phyloP scores from a whole-genome alignment of 2,888 invertebrate species.

The Macrophya annulata region DNA sequence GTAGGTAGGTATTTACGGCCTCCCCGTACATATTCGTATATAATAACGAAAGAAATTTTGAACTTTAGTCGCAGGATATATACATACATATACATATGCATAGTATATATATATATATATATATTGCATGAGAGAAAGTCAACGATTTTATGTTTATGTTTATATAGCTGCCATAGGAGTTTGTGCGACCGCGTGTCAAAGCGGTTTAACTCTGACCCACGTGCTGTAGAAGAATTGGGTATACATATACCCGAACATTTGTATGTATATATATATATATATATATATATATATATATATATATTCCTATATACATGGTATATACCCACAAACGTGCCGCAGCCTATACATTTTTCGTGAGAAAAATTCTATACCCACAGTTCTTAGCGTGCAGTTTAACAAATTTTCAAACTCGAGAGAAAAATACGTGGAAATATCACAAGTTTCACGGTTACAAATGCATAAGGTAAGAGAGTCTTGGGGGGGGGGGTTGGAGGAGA shows the following conservation, averaged over 20 bases:
- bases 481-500: not conserved
- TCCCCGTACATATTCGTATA: too few relatives aligned
- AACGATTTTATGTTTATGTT: conserved; percentile 41
- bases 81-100: not conserved
- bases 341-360: not conserved
- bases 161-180: not conserved
- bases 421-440: too few relatives aligned
- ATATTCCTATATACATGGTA: not conserved
- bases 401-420: too few relatives aligned
- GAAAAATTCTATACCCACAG: not conserved
- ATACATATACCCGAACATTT: not conserved
- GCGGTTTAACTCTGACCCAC: conserved; percentile 29
- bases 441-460: too few relatives aligned
- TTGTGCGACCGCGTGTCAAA: not conserved
- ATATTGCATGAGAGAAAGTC: conserved; percentile 15
- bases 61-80: not conserved
- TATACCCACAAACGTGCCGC: not conserved
- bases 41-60: too few relatives aligned
- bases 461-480: not conserved
- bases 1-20: not conserved
- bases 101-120: conserved; percentile 4
- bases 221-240: not conserved
- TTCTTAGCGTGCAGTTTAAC: too few relatives aligned
- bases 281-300: not conserved
- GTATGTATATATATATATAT: not conserved